A percentile compares a stretch with the other conserved stretches of the same genome.
Evolutionary conservation across 2,888 invertebrate genomes (phyloP).

Genomic region (Cosmopolites sordidus): DNA sequence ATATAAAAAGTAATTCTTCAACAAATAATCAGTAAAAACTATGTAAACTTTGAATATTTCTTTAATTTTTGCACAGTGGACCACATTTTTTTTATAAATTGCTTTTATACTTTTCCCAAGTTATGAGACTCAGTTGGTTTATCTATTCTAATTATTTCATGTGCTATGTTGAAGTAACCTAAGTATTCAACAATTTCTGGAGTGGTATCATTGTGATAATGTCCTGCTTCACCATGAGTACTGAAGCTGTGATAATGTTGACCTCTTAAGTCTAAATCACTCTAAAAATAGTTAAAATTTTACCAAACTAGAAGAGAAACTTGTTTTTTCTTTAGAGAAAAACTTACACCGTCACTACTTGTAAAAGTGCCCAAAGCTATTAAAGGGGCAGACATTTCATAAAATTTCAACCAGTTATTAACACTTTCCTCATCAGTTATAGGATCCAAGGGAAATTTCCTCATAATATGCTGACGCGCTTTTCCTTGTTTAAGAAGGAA

Average conservation of each 20-base stretch:
- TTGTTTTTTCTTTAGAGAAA: background rate
- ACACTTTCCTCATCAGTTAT: slow-evolving; percentile 66
- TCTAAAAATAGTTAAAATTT: slow-evolving; percentile 62
- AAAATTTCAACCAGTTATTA: slow-evolving; percentile 86
- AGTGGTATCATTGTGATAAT: slow-evolving; percentile 94
- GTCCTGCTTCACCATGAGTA: slow-evolving; percentile 80
- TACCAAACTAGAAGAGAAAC: too few species aligned
- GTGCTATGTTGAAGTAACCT: slow-evolving; percentile 82
- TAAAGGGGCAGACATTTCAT: slow-evolving; percentile 84
- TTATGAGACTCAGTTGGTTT: slow-evolving; percentile 61
- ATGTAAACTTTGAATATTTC: too few species aligned
- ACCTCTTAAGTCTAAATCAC: slow-evolving; percentile 74
- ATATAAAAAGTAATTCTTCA: too few species aligned
- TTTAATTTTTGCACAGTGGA: too few species aligned
- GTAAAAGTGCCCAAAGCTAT: slow-evolving; percentile 84
- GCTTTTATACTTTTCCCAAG: slow-evolving; percentile 51
- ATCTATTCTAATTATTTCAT: slow-evolving; percentile 70
- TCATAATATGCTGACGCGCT: slow-evolving; percentile 93
- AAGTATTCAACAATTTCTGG: slow-evolving; percentile 84
- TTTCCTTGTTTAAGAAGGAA: slow-evolving; percentile 80
- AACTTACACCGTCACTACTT: slow-evolving; percentile 73
- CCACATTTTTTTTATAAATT: too few species aligned
- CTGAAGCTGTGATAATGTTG: slow-evolving; percentile 96
- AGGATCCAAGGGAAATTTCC: slow-evolving; percentile 78
- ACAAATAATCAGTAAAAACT: too few species aligned